Percentiles rank a stretch among this genome's conserved stretches.
Conservation (phyloP, 2,888 invertebrate genomes). For the Nezara viridula region DNA sequence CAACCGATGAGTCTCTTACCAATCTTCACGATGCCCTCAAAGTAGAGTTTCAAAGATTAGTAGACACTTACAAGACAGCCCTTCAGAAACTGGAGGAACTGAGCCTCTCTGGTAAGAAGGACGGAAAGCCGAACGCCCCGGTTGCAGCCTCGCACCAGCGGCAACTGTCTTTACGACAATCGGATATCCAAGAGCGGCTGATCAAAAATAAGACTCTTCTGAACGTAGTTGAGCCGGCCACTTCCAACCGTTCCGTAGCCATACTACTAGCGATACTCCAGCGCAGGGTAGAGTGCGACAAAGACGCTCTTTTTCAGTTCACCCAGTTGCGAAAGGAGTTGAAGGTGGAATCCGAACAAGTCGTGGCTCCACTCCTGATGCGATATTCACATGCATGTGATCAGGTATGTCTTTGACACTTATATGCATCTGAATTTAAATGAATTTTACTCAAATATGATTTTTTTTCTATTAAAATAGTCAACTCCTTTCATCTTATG, state of each 20-base stretch:
- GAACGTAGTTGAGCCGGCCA: constrained; percentile 77
- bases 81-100: constrained; percentile 87
- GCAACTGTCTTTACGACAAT: constrained; percentile 84
- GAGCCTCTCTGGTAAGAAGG: constrained; percentile 72
- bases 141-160: constrained; percentile 91
- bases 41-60: constrained; percentile 83
- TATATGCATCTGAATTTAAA: background rate
- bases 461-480: background rate
- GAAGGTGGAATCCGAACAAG: constrained; percentile 75
- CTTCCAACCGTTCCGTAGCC: constrained; percentile 85
- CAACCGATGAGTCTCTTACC: constrained; percentile 72
- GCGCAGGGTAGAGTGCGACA: constrained; percentile 89
- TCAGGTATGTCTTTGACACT: constrained; percentile 69
- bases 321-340: constrained; percentile 73
- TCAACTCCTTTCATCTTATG: too few species aligned
- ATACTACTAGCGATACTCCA: constrained; percentile 81
- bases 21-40: constrained; percentile 87
- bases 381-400: constrained; percentile 71
- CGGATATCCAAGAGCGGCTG: constrained; percentile 89
- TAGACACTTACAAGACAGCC: constrained; percentile 89
- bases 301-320: constrained; percentile 83
- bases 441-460: background rate
- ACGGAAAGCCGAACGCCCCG: constrained; percentile 75
- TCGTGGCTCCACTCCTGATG: constrained; percentile 74
- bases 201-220: constrained; percentile 93